Conservation (phyloP, 53 echinoderm and acorn worm species). For the Holothuria scabra region DNA sequence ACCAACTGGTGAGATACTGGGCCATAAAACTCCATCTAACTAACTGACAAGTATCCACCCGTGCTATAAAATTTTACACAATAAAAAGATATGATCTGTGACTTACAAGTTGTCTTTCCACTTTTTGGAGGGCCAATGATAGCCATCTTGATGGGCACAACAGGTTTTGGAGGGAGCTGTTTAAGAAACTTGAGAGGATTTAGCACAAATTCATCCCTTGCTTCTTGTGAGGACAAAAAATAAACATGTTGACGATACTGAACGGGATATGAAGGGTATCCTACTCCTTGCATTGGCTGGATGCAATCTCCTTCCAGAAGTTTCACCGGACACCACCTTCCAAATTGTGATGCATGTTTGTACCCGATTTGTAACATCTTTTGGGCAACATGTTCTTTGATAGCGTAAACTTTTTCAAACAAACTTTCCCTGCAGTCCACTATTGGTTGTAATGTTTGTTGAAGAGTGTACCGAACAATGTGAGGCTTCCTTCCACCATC, state of each 20-base stretch:
- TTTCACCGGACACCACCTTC: slow-evolving; percentile 96
- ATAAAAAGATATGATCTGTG: neutral
- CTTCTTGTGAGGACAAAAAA: slow-evolving; percentile 70
- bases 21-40: no score
- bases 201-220: slow-evolving; percentile 77
- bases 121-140: slow-evolving; percentile 96
- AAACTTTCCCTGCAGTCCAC: slow-evolving; percentile 91
- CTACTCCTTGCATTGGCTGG: slow-evolving; percentile 96
- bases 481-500: slow-evolving; percentile 96
- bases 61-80: neutral
- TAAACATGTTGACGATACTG: slow-evolving; percentile 91
- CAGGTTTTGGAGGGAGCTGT: slow-evolving; percentile 87
- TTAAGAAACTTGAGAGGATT: slow-evolving; percentile 80
- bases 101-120: slow-evolving; percentile 95
- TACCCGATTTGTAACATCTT: slow-evolving; percentile 99
- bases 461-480: slow-evolving; percentile 93
- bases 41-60: neutral
- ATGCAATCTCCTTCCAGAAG: slow-evolving; percentile 81
- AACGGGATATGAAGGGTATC: slow-evolving; percentile 82
- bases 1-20: no score
- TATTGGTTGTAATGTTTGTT: slow-evolving; percentile 85
- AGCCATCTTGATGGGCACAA: slow-evolving; percentile 94
- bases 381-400: slow-evolving; percentile 88
- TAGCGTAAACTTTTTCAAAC: slow-evolving; percentile 95
- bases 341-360: slow-evolving; percentile 94